These are phyloP conservation scores for Empidonax traillii DNA, from an alignment of 2,113 vertebrate genomes.

Conservation along the genomic window DNA sequence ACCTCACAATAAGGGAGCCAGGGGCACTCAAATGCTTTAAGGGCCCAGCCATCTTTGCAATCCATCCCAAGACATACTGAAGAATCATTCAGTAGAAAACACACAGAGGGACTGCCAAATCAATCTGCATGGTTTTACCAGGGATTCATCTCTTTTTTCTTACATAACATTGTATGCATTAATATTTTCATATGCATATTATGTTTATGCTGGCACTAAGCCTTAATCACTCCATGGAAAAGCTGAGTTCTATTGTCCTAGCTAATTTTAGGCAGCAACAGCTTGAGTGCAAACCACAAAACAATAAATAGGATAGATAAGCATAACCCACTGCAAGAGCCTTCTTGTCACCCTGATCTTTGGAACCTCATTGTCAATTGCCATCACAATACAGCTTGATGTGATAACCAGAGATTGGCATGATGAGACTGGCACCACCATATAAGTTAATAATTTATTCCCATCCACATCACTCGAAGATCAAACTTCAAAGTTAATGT, in stretches of 20 bases:
- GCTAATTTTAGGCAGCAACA: neutral
- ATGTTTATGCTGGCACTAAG: neutral
- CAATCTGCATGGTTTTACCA: neutral
- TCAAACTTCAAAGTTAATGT: conserved; percentile 37
- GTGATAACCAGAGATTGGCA: neutral
- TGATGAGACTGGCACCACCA: neutral
- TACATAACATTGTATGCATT: neutral
- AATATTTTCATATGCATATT: neutral
- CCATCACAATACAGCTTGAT: neutral
- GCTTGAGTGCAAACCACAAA: neutral
- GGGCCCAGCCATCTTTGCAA: neutral
- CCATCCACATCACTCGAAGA: neutral
- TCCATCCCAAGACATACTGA: neutral
- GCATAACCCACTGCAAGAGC: neutral
- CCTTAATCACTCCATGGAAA: neutral
- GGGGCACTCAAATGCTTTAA: neutral
- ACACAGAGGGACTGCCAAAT: neutral
- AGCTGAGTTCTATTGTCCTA: neutral
- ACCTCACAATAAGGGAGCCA: neutral
- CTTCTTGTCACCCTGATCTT: conserved; percentile 3
- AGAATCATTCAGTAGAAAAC: neutral
- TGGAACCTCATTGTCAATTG: neutral
- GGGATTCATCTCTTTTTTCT: neutral
- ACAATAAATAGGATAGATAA: neutral
- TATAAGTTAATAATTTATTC: conserved; percentile 64